Evolutionary conservation across 1,140 invertebrate genomes (phyloP), one percentile per base, ranked within the genome.

Genomic region (Panulirus ornatus): DNA sequence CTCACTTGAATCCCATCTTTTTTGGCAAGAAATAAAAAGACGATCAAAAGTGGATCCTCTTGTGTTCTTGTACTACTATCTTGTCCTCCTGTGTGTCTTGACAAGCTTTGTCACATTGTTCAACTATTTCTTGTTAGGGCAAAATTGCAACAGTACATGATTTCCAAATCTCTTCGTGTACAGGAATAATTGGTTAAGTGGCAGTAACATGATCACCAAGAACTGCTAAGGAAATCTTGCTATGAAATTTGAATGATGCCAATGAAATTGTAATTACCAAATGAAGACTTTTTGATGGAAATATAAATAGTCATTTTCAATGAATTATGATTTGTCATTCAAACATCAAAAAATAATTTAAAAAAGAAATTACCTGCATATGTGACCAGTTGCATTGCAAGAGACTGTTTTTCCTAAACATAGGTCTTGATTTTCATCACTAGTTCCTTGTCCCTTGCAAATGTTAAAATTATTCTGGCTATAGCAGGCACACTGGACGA

Each of bases 11-110:
- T 63, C 54, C 79, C 30, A 58, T 63, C 54, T 66, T 79, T 71
- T 79, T 79, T 83, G 79, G 79, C 79, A 83, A 83, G 79, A 83
- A 83, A 66, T 42, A 86, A 51, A 38, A 86, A 54, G 70, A 85
- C 38, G 71, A 86, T 76, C 71, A 86, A 76, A 86, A 76, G 84
- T 73, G 84, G 71, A 86, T 86, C 71, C 42, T 85, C 36, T 73
- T 76, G 84, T 86, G 71, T 76, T 86, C 66, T 86, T 86, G 84
- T 86, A 51, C 66, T 73, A 44, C 51, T 75, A 44, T 86, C 42
- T 47, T 71, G 27, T 73, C 70, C 84, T 73, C 70, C 84, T 73
- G 42, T 86, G 76, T 79, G 76, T 79, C 76, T 79, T 79, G 76
- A 79, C 19, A 79, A 51, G 76, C 44, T 79, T 47, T 79, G 76